Evolutionary conservation across 2,888 invertebrate genomes (phyloP), one percentile per base, ranked within the genome.

Genomic region (Metopia argyrocephala): DNA sequence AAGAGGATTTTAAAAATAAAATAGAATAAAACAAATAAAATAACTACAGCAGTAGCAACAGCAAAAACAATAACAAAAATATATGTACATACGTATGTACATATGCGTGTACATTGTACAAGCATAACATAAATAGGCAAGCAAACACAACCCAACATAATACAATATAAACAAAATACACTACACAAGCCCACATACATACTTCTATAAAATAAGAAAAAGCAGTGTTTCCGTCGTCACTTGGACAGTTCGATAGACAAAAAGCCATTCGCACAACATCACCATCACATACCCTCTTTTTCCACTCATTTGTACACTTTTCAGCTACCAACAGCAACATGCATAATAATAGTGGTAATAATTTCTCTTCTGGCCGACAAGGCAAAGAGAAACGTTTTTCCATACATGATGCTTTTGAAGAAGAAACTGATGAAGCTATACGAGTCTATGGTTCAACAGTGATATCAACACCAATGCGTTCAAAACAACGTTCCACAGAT

Each of bases 371-470:
- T 21, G 69, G 76, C 38, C 84, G 84, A 23, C 84, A 85, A 59
- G 84, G 81, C 64, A 86, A 86, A 81, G 93, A 93, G 85, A 94
- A 94, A 88, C 92, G 94, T 84, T 96, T 96, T 91, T 95, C 95
- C 65, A 96, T 96, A 86, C 95, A 96, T 90, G 95, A 96, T 90
- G 96, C 95, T 15, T 96, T 96, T 87, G 95, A 96, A 88, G 95
- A 95, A 88, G 96, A 96, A 89, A 95, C 95, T 59, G 96, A 96
- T 87, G 96, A 96, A 89, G 95, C 95, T 71, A 93, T 96, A 86
- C 93, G 94, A 87, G 95, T 96, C 59, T 96, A 96, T 89, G 96
- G 96, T 62, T 93, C 95, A 65, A 94, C 94, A 62, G 94, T 93
- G 83, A 94, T 94, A 89, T 93, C 94, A 86, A 94, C 94, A 83